Conservation (phyloP, 2,888 invertebrate species). For the Diogma glabrata region DNA sequence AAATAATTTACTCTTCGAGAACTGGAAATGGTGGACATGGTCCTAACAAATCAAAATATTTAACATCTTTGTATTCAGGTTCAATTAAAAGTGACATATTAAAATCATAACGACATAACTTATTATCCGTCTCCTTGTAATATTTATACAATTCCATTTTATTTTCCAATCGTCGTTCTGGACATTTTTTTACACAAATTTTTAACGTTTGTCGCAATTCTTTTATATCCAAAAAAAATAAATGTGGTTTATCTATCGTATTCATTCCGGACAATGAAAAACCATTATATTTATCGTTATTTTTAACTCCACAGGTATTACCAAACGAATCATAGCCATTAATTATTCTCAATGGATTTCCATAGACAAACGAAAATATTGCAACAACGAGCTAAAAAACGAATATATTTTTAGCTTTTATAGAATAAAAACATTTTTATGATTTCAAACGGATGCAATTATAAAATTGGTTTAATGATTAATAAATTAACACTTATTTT, state of each 20-base stretch:
- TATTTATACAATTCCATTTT: slow-evolving; percentile 59
- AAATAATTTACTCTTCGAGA: slow-evolving; percentile 47
- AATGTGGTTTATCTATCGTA: slow-evolving; percentile 62
- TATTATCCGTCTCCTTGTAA: slow-evolving; percentile 58
- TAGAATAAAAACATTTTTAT: too few species aligned
- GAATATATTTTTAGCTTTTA: too few species aligned
- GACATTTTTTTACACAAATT: slow-evolving; percentile 84
- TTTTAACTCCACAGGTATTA: slow-evolving; percentile 80
- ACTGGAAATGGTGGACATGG: slow-evolving; percentile 74
- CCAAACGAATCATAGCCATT: slow-evolving; percentile 92
- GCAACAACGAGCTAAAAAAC: slow-evolving; percentile 64
- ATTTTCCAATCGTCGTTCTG: slow-evolving; percentile 50
- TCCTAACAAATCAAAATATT: slow-evolving; percentile 42
- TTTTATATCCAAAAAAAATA: slow-evolving; percentile 74
- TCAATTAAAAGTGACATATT: slow-evolving; percentile 43
- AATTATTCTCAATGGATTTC: slow-evolving; percentile 71
- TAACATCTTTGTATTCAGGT: slow-evolving; percentile 30
- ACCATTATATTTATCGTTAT: slow-evolving; percentile 61
- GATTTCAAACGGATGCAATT: too few species aligned
- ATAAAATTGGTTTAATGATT: too few species aligned
- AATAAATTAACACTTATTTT: neutral
- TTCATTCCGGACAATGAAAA: slow-evolving; percentile 69
- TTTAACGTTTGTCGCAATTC: slow-evolving; percentile 67
- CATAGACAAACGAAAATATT: slow-evolving; percentile 78
- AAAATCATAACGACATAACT: slow-evolving; percentile 65